Percentiles rank a stretch among this genome's conserved stretches.
phyloP scores from a whole-genome alignment of 2,888 invertebrate genomes.

The Hydrotaea cyrtoneurina region DNA sequence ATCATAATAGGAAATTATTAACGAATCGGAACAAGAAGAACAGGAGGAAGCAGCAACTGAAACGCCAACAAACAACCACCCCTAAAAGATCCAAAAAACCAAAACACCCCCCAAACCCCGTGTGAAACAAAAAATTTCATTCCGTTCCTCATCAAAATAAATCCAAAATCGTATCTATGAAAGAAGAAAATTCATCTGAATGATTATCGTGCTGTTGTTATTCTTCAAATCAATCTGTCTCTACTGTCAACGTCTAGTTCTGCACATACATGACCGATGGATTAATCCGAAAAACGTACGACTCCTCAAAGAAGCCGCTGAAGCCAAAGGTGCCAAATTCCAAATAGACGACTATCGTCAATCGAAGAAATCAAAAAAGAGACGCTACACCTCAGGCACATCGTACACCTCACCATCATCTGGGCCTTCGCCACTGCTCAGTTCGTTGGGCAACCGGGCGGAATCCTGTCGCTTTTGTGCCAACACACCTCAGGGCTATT shows the following conservation, averaged over 20 bases:
- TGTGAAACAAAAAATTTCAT: not conserved
- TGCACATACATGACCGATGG: conserved; percentile 79
- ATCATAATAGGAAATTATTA: conserved; percentile 22
- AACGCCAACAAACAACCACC: conserved; percentile 27
- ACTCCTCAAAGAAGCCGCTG: conserved; percentile 77
- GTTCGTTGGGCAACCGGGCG: conserved; percentile 58
- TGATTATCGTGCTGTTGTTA: conserved; percentile 80
- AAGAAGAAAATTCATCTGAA: conserved; percentile 70
- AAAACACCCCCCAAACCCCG: conserved; percentile 12
- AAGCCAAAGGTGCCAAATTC: conserved; percentile 69
- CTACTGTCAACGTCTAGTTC: conserved; percentile 79
- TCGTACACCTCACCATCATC: conserved; percentile 49
- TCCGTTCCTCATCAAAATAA: conserved; percentile 6
- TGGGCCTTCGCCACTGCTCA: conserved; percentile 47
- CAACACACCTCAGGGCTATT: conserved; percentile 79
- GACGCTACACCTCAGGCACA: conserved; percentile 68
- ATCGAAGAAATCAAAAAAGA: conserved; percentile 63
- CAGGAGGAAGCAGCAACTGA: conserved; percentile 1
- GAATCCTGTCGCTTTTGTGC: conserved; percentile 78
- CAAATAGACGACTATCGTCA: conserved; percentile 58
- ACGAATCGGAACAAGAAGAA: conserved; percentile 10
- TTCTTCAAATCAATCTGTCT: conserved; percentile 80
- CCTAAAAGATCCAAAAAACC: conserved; percentile 19
- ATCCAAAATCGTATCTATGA: conserved; percentile 9
- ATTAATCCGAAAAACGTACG: conserved; percentile 79